A percentile compares a stretch with the other conserved stretches of the same genome.
Evolutionary conservation across 1,140 invertebrate genomes (phyloP).

Genomic region (Pinna nobilis): DNA sequence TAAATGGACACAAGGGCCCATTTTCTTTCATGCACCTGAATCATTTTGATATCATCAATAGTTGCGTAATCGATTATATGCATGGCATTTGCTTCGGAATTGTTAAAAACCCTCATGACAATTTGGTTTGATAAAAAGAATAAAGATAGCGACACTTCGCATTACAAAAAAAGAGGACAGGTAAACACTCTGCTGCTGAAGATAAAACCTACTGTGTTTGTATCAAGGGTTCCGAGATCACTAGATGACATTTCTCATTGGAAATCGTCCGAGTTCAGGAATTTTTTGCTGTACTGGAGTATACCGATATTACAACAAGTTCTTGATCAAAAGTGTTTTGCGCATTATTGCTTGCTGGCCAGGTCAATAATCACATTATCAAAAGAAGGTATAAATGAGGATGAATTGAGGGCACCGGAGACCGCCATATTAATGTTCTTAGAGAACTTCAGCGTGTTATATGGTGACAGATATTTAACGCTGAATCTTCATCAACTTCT

Average conservation of each 20-base stretch:
- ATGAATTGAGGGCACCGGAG: slow-evolving; percentile 30
- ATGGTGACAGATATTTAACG: slow-evolving; percentile 36
- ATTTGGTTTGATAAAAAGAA: slow-evolving; percentile 34
- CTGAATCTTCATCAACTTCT: slow-evolving; percentile 48
- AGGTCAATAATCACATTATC: slow-evolving; percentile 34
- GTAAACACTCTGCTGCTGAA: slow-evolving; percentile 23
- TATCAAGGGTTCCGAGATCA: slow-evolving; percentile 45
- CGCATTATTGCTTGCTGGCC: slow-evolving; percentile 37
- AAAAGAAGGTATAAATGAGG: slow-evolving; percentile 26
- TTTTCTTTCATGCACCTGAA: slow-evolving; percentile 30
- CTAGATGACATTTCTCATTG: slow-evolving; percentile 39
- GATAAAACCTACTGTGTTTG: slow-evolving; percentile 33
- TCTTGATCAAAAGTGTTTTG: slow-evolving; percentile 15
- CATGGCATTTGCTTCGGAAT: slow-evolving; percentile 45
- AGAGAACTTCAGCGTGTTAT: slow-evolving; percentile 8
- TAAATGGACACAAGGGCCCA: slow-evolving; percentile 43
- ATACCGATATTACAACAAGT: slow-evolving; percentile 30
- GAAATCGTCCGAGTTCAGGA: slow-evolving; percentile 49
- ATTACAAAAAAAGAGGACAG: neutral
- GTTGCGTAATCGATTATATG: slow-evolving; percentile 51
- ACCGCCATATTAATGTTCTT: slow-evolving; percentile 28
- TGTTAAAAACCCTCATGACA: slow-evolving; percentile 30
- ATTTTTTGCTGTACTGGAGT: slow-evolving; percentile 44
- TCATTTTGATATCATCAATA: slow-evolving; percentile 37
- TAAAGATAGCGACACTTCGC: slow-evolving; percentile 4